Evolutionary conservation across 1,140 invertebrate species (phyloP), one percentile per base, ranked within the genome.

Genomic region (Sarcophaga peregrina): DNA sequence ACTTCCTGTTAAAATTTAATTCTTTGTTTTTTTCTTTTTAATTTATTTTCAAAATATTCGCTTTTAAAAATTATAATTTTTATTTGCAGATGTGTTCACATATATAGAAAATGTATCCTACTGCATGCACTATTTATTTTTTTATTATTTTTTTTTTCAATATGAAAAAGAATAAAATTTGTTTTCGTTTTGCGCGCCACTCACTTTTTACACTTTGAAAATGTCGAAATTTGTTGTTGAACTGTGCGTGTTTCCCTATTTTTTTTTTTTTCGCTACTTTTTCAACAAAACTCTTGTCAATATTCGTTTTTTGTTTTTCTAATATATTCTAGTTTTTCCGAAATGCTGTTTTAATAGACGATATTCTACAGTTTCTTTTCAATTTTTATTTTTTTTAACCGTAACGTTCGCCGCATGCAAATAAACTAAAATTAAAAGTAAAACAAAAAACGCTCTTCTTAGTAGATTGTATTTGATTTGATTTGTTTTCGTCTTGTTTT

Each of bases 361-460:
- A 37, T 37, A 37, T 37, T 37, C 4, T 37, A 2, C 25, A 37
- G 25, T 37, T 37, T 37, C 25, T 37, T 37, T 37, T 76, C 15
- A 6, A 47, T 5, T 54, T 20, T 54, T 80, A 9, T 80, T 52
- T n/a, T 58, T 58, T 80, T 62, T 62, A 81, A 17, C 58, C 81
- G 62, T 72, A 85, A 84, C 84, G 62, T 73, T 74, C 84, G 68
- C 81, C 81, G 72, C 72, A 78, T 78, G 75, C 75, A 78, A 78
- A 78, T 78, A 78, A 78, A 78, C 75, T 78, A 78, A 78, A 37
- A 37, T 37, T 37, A 37, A 37, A 37, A 37, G 25, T 37, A 37
- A 37, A 37, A 37, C 25, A 37, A 37, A 50, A 78, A 78, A 74
- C 25, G 50, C n/a, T 78, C 45, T 76, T 76, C 48, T 76, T 78